Evolutionary conservation across 2,113 vertebrate species (phyloP).

Genomic region (Trematocara macrostoma): DNA sequence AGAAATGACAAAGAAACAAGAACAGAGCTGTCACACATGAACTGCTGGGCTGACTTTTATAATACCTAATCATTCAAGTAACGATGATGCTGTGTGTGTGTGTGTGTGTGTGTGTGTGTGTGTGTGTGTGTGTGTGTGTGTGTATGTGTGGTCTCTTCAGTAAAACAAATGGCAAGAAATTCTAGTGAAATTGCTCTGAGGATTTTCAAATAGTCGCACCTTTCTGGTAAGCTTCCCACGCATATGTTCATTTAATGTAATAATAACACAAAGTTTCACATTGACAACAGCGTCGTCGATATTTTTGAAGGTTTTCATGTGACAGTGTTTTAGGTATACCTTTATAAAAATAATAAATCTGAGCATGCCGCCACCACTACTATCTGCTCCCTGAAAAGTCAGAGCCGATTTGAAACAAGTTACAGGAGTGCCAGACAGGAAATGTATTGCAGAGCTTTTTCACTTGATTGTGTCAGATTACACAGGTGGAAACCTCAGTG

Average conservation of each 20-base stretch:
- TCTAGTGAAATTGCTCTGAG: background rate
- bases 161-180: background rate
- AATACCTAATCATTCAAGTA: conserved; percentile 14
- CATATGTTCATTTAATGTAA: background rate
- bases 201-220: background rate
- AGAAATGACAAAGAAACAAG: conserved; percentile 76
- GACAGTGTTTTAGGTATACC: background rate
- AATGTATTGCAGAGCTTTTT: background rate
- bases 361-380: background rate
- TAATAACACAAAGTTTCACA: background rate
- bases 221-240: background rate
- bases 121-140: background rate
- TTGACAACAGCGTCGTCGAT: background rate
- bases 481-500: background rate
- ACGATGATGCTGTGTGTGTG: background rate
- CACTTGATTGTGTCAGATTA: background rate
- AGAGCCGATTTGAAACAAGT: background rate
- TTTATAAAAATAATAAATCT: background rate
- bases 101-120: background rate
- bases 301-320: background rate
- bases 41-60: conserved; percentile 27
- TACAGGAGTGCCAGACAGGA: background rate
- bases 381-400: background rate
- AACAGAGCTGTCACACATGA: conserved; percentile 75
- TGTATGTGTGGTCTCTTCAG: background rate